Evolutionary conservation across 2,888 invertebrate species (phyloP).

Genomic region (Troides oblongomaculatus): DNA sequence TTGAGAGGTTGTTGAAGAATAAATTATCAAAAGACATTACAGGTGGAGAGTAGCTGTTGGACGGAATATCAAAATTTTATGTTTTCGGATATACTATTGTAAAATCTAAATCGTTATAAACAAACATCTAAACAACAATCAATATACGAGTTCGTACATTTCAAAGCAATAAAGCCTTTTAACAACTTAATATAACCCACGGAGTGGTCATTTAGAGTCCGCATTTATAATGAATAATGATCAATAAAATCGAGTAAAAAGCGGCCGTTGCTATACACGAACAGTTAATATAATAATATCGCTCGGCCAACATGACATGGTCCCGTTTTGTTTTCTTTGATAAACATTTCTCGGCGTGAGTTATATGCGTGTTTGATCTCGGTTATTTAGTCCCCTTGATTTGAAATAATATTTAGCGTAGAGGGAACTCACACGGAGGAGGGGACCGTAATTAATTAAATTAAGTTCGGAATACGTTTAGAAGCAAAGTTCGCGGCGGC

Average conservation of each 20-base stretch:
- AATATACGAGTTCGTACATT: background rate
- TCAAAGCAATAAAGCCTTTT: conserved; percentile 48
- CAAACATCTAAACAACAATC: background rate
- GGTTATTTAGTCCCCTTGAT: conserved; percentile 49
- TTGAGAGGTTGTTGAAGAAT: too few species aligned
- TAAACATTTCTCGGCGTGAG: conserved; percentile 48
- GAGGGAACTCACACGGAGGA: conserved; percentile 55
- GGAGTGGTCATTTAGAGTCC: conserved; percentile 54
- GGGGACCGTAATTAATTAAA: conserved; percentile 76
- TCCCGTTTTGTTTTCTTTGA: conserved; percentile 51
- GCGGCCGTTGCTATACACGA: conserved; percentile 48
- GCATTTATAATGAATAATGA: conserved; percentile 70
- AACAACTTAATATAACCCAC: conserved; percentile 61
- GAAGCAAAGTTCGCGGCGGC: conserved; percentile 69
- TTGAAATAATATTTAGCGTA: conserved; percentile 73
- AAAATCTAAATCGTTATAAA: background rate
- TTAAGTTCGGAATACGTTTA: conserved; percentile 74
- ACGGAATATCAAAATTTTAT: too few species aligned
- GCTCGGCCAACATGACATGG: conserved; percentile 44
- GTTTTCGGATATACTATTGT: background rate
- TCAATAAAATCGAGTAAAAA: conserved; percentile 65
- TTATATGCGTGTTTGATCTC: conserved; percentile 65
- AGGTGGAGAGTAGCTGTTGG: too few species aligned
- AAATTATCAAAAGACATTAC: too few species aligned
- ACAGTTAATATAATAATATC: conserved; percentile 43